Percentiles rank a stretch among this genome's conserved stretches.
phyloP scores from a whole-genome alignment of 2,113 vertebrate species.

The Tor tambroides region DNA sequence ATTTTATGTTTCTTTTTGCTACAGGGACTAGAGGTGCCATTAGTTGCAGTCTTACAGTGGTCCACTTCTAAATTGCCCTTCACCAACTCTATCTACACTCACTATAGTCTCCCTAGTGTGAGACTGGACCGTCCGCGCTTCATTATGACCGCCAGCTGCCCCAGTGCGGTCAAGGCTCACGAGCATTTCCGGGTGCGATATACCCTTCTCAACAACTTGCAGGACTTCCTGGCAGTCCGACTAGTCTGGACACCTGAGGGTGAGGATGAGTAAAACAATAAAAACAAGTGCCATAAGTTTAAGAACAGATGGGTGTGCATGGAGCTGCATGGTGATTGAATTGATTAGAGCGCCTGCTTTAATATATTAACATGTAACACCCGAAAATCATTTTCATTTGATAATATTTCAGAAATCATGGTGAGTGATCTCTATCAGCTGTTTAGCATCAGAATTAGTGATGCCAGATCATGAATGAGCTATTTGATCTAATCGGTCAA shows the following conservation, averaged over 20 bases:
- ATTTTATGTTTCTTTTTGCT: slow-evolving; percentile 14
- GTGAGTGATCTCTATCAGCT: too few relatives aligned
- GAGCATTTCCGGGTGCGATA: slow-evolving; percentile 90
- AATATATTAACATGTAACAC: background rate
- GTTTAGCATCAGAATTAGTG: too few relatives aligned
- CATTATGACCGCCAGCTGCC: slow-evolving; percentile 92
- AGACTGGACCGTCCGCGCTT: slow-evolving; percentile 89
- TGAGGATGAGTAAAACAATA: slow-evolving; percentile 44
- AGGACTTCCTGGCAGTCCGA: slow-evolving; percentile 92
- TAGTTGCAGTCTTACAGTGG: slow-evolving; percentile 92
- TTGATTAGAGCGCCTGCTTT: background rate
- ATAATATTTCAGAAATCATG: too few relatives aligned
- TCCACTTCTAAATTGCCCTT: slow-evolving; percentile 91
- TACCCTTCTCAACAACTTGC: slow-evolving; percentile 91
- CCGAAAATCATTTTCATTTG: too few relatives aligned
- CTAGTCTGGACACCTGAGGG: slow-evolving; percentile 92
- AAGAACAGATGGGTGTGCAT: background rate
- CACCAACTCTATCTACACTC: slow-evolving; percentile 91
- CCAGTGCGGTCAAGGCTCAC: slow-evolving; percentile 80
- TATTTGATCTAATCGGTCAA: too few relatives aligned
- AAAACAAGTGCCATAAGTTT: background rate
- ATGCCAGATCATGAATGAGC: too few relatives aligned
- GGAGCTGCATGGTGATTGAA: background rate
- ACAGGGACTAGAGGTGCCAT: slow-evolving; percentile 90
- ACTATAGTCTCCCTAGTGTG: slow-evolving; percentile 90